Evolutionary conservation across 2,113 vertebrate genomes (phyloP), one percentile per base, ranked within the genome.

Genomic region (Dicentrarchus labrax): DNA sequence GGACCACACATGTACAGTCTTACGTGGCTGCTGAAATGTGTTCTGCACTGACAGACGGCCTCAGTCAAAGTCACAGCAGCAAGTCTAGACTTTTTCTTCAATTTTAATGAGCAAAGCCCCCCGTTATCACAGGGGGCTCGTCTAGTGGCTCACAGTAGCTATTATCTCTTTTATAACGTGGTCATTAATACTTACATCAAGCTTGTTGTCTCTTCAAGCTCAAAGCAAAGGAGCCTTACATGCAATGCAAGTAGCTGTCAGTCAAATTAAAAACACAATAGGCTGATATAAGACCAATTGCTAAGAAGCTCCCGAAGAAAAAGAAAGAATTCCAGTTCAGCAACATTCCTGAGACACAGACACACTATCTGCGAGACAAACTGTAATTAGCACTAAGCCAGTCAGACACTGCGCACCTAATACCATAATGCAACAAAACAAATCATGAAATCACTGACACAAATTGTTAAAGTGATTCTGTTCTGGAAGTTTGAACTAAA

Each of bases 191-290:
- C 73, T 92, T 41, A 80, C 50, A 62, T 92, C 83, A 86, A 62
- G 57, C 65, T 53, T 71, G 80, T 53, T 74, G 83, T 84, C 72
- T 79, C 76, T 51, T 30, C 12, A 12, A 56, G 47, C 62, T 84
- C 43, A 82, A 80, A 86, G 24, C n/a, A 68, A 81, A 80, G 0
- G 50, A 54, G 41, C 72, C 77, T 84, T 84, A 86, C 73, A 56
- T 48, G 30, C 83, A 65, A 88, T 86, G 74, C 82, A 48, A 75
- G 64, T 61, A 87, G 72, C 86, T 90, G 91, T 92, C 93, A 90
- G 61, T 92, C 87, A 93, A 69, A 94, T 62, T 64, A 68, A 11
- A 56, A 72, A 66, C 36, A 90, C 84, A 93, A 91, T 72, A 62
- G 78, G 57, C 43, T 59, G 82, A 86, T 73, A 51, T 51, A 1